Evolutionary conservation across 2,113 vertebrate genomes (phyloP), one percentile per base, ranked within the genome.

Genomic region (Nyctereutes procyonoides): DNA sequence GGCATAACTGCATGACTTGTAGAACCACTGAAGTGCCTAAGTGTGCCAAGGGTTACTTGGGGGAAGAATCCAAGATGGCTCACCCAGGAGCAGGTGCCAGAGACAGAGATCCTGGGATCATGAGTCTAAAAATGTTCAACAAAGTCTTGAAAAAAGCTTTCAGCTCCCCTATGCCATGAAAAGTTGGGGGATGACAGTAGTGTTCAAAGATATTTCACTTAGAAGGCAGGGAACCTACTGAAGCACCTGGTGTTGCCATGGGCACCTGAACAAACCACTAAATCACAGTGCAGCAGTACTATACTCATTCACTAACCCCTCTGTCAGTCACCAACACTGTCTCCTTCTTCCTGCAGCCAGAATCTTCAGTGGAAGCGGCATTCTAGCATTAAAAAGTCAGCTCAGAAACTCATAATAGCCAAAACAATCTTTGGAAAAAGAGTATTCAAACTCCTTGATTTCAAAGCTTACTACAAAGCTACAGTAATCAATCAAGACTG

Each of bases 391-490:
- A 20, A 83, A 76, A 84, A 51, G 38, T 88, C 22, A 56, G 56
- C 60, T 32, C 43, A 71, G 32, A 32, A 55, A 79, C 62, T 19
- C 32, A 91, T 62, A 73, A 87, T 1, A 71, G 63, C 20, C 82
- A 86, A 92, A 95, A 71, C 38, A 86, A 86, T 60, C 55, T 92
- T 74, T 20, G 17, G 20, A 79, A 79, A 87, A 67, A 77, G 71
- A 91, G 71, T 48, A 85, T 30, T 85, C 71, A 51, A 2, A 35
- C 22, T 85, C 85, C 51, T 56, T 79, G 51, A 79, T 91, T 85
- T 95, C 35, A 85, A 85, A 79, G 51, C 62, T 79, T 35, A 85
- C 53, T 28, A 53, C 14, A 91, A 91, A 79, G 24, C 62, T 85
- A 79, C 13, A 69, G 80, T 30, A 58, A 79, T 51, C 24, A 58